Conservation (phyloP, 64 coral and sea anemone genomes). For the Montipora cactus region DNA sequence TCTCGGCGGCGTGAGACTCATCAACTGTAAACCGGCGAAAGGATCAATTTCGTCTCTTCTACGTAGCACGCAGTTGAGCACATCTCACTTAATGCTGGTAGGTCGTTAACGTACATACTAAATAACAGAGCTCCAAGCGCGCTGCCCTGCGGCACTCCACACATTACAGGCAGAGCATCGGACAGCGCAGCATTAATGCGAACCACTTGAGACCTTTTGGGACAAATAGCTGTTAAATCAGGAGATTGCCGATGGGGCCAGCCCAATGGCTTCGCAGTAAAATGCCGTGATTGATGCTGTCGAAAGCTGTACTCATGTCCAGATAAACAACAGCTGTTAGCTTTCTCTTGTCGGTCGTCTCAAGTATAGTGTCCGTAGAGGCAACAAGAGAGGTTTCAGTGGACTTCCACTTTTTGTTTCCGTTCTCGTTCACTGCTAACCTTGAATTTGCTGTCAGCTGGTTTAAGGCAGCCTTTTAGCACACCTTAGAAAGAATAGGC, state of each 20-base stretch:
- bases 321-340: slow-evolving; percentile 12
- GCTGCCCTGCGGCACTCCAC: slow-evolving; percentile 23
- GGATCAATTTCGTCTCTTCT: no score
- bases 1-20: no score
- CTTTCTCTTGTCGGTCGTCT: slow-evolving; percentile 21
- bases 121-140: neutral
- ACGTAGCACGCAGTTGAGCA: no score
- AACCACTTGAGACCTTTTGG: slow-evolving; percentile 27
- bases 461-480: no score
- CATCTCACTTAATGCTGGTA: no score
- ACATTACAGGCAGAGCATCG: neutral
- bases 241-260: neutral
- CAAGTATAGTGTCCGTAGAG: slow-evolving; percentile 13
- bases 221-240: slow-evolving; percentile 41
- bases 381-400: neutral
- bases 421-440: no score
- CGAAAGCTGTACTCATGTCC: slow-evolving; percentile 28
- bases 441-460: no score
- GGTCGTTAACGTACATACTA: no score
- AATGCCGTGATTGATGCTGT: slow-evolving; percentile 38
- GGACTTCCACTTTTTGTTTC: no score
- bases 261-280: neutral
- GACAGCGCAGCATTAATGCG: slow-evolving; percentile 38
- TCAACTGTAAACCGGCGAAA: no score
- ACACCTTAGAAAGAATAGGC: no score